phyloP scores from a whole-genome alignment of 2,888 invertebrate species.

The Venusia cambrica region DNA sequence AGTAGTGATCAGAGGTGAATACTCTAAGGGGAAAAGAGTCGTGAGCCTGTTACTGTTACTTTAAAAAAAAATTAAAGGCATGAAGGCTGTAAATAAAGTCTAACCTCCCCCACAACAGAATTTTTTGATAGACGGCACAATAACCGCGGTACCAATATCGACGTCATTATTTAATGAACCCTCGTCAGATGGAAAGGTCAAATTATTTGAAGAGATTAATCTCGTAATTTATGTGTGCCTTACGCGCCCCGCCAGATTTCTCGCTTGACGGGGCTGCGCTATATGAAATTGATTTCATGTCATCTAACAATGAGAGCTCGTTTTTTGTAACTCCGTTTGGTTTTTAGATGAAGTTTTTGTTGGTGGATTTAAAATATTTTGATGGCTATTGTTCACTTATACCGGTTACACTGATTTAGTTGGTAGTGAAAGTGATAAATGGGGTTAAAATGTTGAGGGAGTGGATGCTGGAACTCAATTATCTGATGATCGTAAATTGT shows the following conservation, averaged over 20 bases:
- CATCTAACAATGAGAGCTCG: slow-evolving; percentile 34
- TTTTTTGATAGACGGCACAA: slow-evolving; percentile 78
- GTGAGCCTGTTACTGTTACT: no score
- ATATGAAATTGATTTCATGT: slow-evolving; percentile 63
- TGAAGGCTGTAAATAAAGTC: slow-evolving; percentile 38
- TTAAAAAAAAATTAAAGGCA: slow-evolving; percentile 30
- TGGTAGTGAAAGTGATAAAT: no score
- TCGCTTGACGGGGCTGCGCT: slow-evolving; percentile 58
- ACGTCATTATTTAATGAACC: slow-evolving; percentile 79
- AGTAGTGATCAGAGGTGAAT: no score
- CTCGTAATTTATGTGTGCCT: slow-evolving; percentile 75
- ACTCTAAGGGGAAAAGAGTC: no score
- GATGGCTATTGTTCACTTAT: slow-evolving; percentile 33
- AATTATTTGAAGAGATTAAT: slow-evolving; percentile 81
- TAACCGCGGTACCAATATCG: slow-evolving; percentile 73
- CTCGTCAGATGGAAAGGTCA: slow-evolving; percentile 80
- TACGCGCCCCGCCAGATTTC: slow-evolving; percentile 67
- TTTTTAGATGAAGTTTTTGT: slow-evolving; percentile 29
- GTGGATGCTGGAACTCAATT: slow-evolving; percentile 37
- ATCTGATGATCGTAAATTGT: slow-evolving; percentile 43
- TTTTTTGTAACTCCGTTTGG: slow-evolving; percentile 28
- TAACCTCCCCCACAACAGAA: slow-evolving; percentile 62
- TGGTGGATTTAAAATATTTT: slow-evolving; percentile 40
- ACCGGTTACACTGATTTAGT: slow-evolving; percentile 13
- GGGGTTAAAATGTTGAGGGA: no score